Conservation (phyloP, 2,888 invertebrate genomes). For the Apamea epomidion region DNA sequence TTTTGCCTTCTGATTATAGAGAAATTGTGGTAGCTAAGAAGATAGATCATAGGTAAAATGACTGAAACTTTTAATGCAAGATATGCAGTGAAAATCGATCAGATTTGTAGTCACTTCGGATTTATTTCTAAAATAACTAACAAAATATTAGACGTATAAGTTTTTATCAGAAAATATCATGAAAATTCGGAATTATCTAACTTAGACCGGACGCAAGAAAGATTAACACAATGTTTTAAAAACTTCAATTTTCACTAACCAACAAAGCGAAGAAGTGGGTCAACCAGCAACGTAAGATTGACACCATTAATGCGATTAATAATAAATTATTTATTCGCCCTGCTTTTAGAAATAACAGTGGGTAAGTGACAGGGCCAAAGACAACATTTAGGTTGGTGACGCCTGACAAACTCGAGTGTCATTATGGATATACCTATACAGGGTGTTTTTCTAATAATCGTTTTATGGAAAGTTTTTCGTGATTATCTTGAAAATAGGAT, state of each 20-base stretch:
- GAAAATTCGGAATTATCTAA: background rate
- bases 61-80: background rate
- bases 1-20: too few species aligned
- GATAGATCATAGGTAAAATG: background rate
- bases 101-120: background rate
- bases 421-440: slow-evolving; percentile 12
- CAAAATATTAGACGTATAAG: too few species aligned
- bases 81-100: background rate
- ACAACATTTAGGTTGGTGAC: slow-evolving; percentile 40
- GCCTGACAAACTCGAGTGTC: slow-evolving; percentile 14
- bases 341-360: slow-evolving; percentile 49
- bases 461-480: background rate
- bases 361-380: slow-evolving; percentile 41
- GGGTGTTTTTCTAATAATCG: background rate
- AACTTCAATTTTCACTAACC: slow-evolving; percentile 1
- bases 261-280: slow-evolving; percentile 40
- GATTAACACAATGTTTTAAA: background rate
- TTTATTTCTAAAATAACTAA: background rate
- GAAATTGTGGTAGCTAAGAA: background rate
- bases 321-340: slow-evolving; percentile 44
- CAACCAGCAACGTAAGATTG: slow-evolving; percentile 46
- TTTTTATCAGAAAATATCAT: background rate
- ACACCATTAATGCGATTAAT: slow-evolving; percentile 40
- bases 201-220: background rate
- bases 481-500: background rate